phyloP scores from a whole-genome alignment of 1,140 invertebrate genomes.

The Aphaenogaster ashmeadi region DNA sequence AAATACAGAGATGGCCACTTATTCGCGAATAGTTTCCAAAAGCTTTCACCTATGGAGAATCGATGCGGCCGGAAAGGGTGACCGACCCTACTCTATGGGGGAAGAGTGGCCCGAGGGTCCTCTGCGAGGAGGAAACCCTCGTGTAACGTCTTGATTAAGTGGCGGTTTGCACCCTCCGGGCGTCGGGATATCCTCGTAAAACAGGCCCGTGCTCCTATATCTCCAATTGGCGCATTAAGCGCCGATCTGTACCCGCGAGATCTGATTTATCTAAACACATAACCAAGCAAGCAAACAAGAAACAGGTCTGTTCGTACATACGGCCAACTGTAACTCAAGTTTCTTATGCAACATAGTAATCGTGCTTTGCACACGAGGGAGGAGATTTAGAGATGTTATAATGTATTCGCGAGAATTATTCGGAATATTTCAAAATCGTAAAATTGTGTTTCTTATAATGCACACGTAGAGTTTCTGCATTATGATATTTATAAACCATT shows the following conservation, averaged over 20 bases:
- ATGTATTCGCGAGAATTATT: slow-evolving; percentile 10
- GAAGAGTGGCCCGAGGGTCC: slow-evolving; percentile 71
- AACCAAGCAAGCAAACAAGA: slow-evolving; percentile 26
- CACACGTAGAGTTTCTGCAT: neutral
- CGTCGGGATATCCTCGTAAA: slow-evolving; percentile 73
- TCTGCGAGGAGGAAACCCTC: slow-evolving; percentile 73
- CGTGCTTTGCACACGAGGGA: neutral
- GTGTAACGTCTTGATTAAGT: slow-evolving; percentile 82
- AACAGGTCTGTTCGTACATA: neutral
- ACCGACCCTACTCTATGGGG: slow-evolving; percentile 28
- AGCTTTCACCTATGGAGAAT: slow-evolving; percentile 61
- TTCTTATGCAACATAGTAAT: neutral
- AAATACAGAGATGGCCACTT: slow-evolving; percentile 7
- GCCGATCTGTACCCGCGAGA: slow-evolving; percentile 48
- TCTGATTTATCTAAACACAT: slow-evolving; percentile 54
- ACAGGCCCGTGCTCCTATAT: slow-evolving; percentile 64
- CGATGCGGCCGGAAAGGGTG: slow-evolving; percentile 63
- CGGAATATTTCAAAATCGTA: neutral
- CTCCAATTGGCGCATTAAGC: slow-evolving; percentile 74
- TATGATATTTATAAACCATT: neutral
- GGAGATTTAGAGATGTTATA: neutral
- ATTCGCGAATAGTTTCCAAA: slow-evolving; percentile 56
- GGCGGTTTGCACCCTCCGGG: slow-evolving; percentile 77
- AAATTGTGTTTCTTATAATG: neutral
- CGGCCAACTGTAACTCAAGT: neutral